A percentile compares a stretch with the other conserved stretches of the same genome.
phyloP scores from a whole-genome alignment of 2,797 vertebrate species.

The Etheostoma perlongum region DNA sequence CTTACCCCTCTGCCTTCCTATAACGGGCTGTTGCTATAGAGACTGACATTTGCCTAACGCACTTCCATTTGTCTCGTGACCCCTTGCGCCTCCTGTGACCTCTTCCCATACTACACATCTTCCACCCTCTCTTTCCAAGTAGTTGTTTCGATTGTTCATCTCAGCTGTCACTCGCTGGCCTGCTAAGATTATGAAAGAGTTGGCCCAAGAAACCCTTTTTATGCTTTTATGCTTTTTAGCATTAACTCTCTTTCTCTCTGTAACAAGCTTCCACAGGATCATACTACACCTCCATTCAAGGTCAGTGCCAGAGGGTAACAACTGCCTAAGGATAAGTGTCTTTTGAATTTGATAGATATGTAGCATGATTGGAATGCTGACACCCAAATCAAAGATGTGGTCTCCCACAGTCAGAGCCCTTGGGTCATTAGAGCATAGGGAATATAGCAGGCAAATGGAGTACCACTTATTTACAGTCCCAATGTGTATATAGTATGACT shows the following conservation, averaged over 20 bases:
- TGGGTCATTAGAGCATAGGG: slow-evolving; percentile 1
- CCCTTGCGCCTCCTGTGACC: slow-evolving; percentile 57
- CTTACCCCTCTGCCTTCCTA: slow-evolving; percentile 78
- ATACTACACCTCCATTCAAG: slow-evolving; percentile 19
- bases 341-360: slow-evolving; percentile 32
- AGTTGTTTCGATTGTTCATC: slow-evolving; percentile 32
- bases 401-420: slow-evolving; percentile 8
- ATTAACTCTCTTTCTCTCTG: background rate
- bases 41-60: slow-evolving; percentile 76
- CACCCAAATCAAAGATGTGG: slow-evolving; percentile 6
- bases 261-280: slow-evolving; percentile 38
- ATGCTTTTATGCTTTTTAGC: slow-evolving; percentile 30
- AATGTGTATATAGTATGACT: slow-evolving; percentile 4
- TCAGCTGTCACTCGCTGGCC: slow-evolving; percentile 27
- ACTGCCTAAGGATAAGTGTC: slow-evolving; percentile 35
- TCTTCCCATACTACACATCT: slow-evolving; percentile 48
- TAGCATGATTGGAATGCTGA: slow-evolving; percentile 3
- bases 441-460: background rate
- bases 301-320: slow-evolving; percentile 49
- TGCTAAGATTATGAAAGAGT: slow-evolving; percentile 29
- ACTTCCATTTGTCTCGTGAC: slow-evolving; percentile 68
- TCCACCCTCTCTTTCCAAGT: slow-evolving; percentile 50
- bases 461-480: background rate
- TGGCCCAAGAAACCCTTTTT: slow-evolving; percentile 15
- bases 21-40: slow-evolving; percentile 82